Evolutionary conservation across 2,888 invertebrate genomes (phyloP).

Genomic region (Chrysomela aeneicollis): DNA sequence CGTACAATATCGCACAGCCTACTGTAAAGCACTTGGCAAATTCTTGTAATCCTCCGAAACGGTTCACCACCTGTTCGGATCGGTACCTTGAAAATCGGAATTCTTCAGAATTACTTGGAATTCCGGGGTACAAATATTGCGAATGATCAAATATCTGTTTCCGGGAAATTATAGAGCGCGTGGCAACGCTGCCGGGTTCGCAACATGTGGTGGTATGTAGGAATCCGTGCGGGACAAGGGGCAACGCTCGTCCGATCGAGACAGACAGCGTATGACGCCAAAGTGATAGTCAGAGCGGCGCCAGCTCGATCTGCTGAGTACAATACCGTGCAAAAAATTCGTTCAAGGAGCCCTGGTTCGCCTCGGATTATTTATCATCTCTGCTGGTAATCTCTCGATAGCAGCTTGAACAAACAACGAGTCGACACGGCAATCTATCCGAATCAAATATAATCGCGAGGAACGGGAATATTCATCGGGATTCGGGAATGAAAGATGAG

Average conservation of each 20-base stretch:
- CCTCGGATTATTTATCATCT: not conserved
- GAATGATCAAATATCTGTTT: not conserved
- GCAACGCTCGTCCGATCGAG: constrained; percentile 53
- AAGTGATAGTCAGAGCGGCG: constrained; percentile 62
- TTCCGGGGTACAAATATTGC: too few relatives aligned
- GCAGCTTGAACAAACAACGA: not conserved
- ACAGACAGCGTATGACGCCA: constrained; percentile 63
- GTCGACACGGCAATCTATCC: not conserved
- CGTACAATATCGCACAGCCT: too few relatives aligned
- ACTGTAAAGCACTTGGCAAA: too few relatives aligned
- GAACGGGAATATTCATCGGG: too few relatives aligned
- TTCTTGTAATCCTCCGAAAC: too few relatives aligned
- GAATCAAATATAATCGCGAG: not conserved
- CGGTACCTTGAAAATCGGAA: too few relatives aligned
- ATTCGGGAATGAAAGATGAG: constrained; percentile 15
- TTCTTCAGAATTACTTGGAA: too few relatives aligned
- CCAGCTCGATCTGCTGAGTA: constrained; percentile 53
- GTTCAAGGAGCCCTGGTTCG: constrained; percentile 29
- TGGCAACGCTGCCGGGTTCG: constrained; percentile 36
- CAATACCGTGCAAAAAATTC: constrained; percentile 60
- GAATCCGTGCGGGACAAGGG: constrained; percentile 54
- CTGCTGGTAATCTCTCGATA: not conserved
- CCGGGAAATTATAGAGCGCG: constrained; percentile 11
- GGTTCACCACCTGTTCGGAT: too few relatives aligned
- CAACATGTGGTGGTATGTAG: constrained; percentile 48